Evolutionary conservation across 2,797 vertebrate species (phyloP), one percentile per base, ranked within the genome.

Genomic region (Pangasius mekongensis): DNA sequence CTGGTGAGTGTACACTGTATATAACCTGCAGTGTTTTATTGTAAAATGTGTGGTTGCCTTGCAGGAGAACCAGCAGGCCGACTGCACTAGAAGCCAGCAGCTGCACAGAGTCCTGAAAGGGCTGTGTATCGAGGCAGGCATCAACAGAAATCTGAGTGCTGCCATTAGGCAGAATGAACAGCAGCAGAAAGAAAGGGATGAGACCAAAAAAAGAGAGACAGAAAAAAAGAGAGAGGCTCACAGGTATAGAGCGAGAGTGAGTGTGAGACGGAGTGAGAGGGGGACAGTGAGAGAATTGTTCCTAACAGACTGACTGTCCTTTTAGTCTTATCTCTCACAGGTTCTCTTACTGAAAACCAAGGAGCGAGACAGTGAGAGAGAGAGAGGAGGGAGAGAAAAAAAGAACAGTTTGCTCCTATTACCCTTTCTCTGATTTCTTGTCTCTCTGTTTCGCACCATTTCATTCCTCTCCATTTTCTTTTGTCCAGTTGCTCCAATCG

Each of bases 271-370:
- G 87, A 76, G 69, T 24, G 58, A 76, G 80, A 64, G n/a, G 90
- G 91, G 94, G 91, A 96, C 95, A 96, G 94, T 95, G 96, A 95
- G 94, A 90, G 93, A 94, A 95, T 96, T 96, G 96, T 96, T 97
- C 95, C 91, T 89, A 93, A 95, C 95, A 95, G 94, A 95, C 95
- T 96, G 95, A 96, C 94, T 93, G 96, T 95, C 95, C 96, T 96
- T 96, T 97, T 96, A 96, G 95, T 95, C 96, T 96, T 97, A 96
- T 97, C 96, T 96, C 94, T 94, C 93, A 89, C 93, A 95, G 95
- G 94, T 95, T 95, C 95, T 96, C 95, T 96, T 96, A 96, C 95
- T 94, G 95, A 96, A 96, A 96, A 94, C 94, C 93, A 95, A 96
- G 94, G 94, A 95, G 94, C 94, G 90, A 84, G n/a, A 93, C 93